Base-by-base conservation (phyloP, 2,888 invertebrate genomes). In the Cyrtodaria siliqua region DNA sequence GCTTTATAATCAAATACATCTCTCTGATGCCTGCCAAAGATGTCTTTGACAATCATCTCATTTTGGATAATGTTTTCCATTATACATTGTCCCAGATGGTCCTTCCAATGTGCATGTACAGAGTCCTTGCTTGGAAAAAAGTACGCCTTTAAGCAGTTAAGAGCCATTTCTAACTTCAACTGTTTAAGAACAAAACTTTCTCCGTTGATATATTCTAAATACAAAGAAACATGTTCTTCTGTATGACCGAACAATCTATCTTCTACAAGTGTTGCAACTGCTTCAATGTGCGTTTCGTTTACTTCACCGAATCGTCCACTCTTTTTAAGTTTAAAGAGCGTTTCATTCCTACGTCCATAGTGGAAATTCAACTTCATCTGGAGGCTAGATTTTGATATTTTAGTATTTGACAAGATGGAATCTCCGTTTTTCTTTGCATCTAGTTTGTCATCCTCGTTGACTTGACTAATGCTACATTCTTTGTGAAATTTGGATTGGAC, bases 41-140 rank as follows among this genome's bases (percentile, higher is more conserved):
- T 16, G n/a, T 20, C 44, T 18, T 44, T 16, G 20, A 44, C n/a
- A 4, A 9, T 18, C 4, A 4, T 6, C 16, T 44, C 16, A 6
- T 16, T 20, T 6, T 44, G 16, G 20, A 6, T 6, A 9, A 44
- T 9, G 16, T 16, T 18, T 6, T 33, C 33, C 12, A 12, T 8
- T 12, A 33, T 33, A 12, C 33, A 33, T 12, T 33, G 33, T 12
- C 33, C 33, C 12, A 33, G 12, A 12, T 33, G 33, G 33, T 33
- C 33, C 33, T 33, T 33, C 4, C 12, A 12, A 4, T 33, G 33
- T 12, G 12, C 33, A 8, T 33, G 2, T 2, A 53, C 53, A 3
- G 53, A 53, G 16, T 53, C 18, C 3, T 53, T 29, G 16, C 53
- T 53, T 26, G 53, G 53, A 27, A 53, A 53, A 18, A 53, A 53